phyloP scores from a whole-genome alignment of 2,113 vertebrate species.

The Barnardius zonarius region DNA sequence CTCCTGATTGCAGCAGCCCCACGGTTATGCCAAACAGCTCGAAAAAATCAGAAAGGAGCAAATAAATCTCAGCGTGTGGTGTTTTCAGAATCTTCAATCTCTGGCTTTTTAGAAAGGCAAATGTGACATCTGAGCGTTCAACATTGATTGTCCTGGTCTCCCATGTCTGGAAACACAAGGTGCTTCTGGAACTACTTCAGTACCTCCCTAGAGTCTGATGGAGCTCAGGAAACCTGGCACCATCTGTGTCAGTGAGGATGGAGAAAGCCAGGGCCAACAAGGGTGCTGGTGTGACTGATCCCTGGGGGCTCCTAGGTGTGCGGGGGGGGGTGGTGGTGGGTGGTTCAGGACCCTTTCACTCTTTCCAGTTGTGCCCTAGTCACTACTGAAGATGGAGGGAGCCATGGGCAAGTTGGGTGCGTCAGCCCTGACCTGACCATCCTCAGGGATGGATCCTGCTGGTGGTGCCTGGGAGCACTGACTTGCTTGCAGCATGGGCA shows the following conservation, averaged over 20 bases:
- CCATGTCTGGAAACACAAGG: background rate
- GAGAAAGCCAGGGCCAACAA: background rate
- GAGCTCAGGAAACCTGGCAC: background rate
- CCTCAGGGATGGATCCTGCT: background rate
- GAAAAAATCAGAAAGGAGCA: background rate
- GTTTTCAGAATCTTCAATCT: background rate
- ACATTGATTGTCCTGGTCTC: background rate
- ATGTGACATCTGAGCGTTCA: background rate
- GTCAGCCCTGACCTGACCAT: background rate
- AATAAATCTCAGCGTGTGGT: background rate
- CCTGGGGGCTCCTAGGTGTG: background rate
- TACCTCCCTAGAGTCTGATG: accelerated
- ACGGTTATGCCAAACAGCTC: background rate
- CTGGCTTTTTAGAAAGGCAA: background rate
- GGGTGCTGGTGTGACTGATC: accelerated
- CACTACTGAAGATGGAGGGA: background rate
- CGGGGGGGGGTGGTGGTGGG: too few relatives aligned
- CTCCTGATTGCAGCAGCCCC: background rate
- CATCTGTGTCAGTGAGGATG: background rate
- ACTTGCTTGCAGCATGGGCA: background rate
- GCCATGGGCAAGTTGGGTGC: background rate
- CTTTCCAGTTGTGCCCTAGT: background rate
- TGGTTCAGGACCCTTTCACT: accelerated
- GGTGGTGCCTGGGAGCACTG: background rate
- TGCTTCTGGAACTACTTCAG: background rate